Percentiles rank a stretch among this genome's conserved stretches.
phyloP scores from a whole-genome alignment of 2,888 invertebrate species.

The Geophilus truncorum region DNA sequence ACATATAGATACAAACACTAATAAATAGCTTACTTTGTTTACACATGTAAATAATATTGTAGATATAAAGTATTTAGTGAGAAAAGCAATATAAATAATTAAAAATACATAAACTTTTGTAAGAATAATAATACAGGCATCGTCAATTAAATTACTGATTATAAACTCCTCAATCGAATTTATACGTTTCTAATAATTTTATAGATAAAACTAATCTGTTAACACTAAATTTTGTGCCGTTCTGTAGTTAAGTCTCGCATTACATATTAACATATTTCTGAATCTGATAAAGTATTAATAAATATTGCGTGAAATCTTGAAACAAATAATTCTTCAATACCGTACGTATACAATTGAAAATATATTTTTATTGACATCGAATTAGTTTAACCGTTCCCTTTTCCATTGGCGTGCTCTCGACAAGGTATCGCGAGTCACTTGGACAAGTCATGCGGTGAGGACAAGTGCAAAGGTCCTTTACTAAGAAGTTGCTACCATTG shows the following conservation, averaged over 20 bases:
- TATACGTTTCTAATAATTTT: background rate
- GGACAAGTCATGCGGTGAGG: slow-evolving; percentile 41
- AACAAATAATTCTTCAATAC: background rate
- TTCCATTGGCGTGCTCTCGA: slow-evolving; percentile 13
- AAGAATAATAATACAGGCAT: background rate
- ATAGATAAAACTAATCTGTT: background rate
- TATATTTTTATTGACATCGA: slow-evolving; percentile 4
- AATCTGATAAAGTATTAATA: background rate
- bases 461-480: slow-evolving; percentile 42
- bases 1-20: background rate
- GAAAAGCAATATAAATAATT: background rate
- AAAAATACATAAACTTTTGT: background rate
- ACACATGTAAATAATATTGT: background rate
- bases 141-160: no score
- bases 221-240: background rate
- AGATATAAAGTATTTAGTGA: no score
- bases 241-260: background rate
- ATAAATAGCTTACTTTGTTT: background rate
- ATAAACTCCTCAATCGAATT: no score
- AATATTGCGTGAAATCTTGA: background rate
- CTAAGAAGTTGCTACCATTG: slow-evolving; percentile 40
- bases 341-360: background rate
- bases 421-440: slow-evolving; percentile 30
- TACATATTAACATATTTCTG: background rate
- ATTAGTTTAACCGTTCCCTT: slow-evolving; percentile 14